A percentile compares a stretch with the other conserved stretches of the same genome.
Evolutionary conservation across 2,888 invertebrate genomes (phyloP).

Genomic region (Cancer borealis): DNA sequence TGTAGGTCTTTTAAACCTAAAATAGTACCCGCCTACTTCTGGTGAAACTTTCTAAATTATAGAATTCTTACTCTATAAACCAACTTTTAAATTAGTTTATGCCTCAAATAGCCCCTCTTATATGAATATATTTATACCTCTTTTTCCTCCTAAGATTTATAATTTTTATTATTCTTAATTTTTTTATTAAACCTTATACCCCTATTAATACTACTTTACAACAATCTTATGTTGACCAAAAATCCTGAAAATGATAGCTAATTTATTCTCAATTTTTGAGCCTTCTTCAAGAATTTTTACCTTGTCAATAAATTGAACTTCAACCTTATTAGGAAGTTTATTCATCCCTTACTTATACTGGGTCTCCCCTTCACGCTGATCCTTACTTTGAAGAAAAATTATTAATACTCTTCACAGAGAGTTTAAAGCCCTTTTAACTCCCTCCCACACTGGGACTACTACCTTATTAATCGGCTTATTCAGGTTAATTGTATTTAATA

Average conservation of each 20-base stretch:
- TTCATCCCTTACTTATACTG: slow-evolving; percentile 81
- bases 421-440: background rate
- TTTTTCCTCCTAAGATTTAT: slow-evolving; percentile 82
- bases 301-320: slow-evolving; percentile 84
- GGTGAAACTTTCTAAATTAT: slow-evolving; percentile 83
- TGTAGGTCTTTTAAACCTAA: slow-evolving; percentile 86
- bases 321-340: slow-evolving; percentile 82
- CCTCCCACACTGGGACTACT: background rate
- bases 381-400: background rate
- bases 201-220: slow-evolving; percentile 79
- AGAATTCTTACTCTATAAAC: slow-evolving; percentile 86
- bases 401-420: background rate
- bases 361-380: slow-evolving; percentile 79
- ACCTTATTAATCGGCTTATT: slow-evolving; percentile 84
- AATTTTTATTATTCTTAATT: slow-evolving; percentile 82
- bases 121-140: slow-evolving; percentile 81
- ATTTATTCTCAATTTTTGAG: slow-evolving; percentile 86
- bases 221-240: slow-evolving; percentile 79
- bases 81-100: slow-evolving; percentile 84
- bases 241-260: slow-evolving; percentile 85
- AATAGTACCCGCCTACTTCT: slow-evolving; percentile 85
- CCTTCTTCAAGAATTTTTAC: slow-evolving; percentile 82
- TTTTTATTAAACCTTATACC: slow-evolving; percentile 79
- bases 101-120: slow-evolving; percentile 86
- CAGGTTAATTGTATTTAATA: slow-evolving; percentile 84